phyloP scores from a whole-genome alignment of 2,797 vertebrate species.

The Dermochelys coriacea region DNA sequence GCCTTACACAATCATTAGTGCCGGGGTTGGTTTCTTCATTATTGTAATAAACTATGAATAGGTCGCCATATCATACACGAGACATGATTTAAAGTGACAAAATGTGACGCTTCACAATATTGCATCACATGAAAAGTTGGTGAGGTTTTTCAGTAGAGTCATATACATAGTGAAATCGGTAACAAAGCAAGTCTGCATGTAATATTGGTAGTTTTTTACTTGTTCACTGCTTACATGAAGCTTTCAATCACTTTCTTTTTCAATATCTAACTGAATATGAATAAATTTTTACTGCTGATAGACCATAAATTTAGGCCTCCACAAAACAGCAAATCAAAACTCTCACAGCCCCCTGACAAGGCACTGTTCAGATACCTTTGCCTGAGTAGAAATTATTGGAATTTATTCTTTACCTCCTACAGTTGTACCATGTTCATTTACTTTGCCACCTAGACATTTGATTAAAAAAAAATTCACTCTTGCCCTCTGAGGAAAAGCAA shows the following conservation, averaged over 20 bases:
- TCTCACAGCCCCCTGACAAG: fast-evolving
- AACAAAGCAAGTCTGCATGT: neutral
- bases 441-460: neutral
- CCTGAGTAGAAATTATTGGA: neutral
- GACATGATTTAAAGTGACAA: neutral
- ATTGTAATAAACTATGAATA: neutral
- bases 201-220: fast-evolving
- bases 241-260: neutral
- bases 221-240: neutral
- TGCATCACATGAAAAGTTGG: fast-evolving
- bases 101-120: neutral
- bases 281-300: neutral
- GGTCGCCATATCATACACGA: too few species aligned
- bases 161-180: neutral
- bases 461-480: neutral
- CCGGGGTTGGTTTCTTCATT: neutral
- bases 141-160: neutral
- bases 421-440: neutral
- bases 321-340: neutral
- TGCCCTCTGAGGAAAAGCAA: neutral
- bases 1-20: fast-evolving
- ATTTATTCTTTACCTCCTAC: neutral
- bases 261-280: neutral
- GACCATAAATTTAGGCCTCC: neutral
- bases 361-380: neutral